Conservation (phyloP, 2,797 vertebrate species). For the Enteromius anoplus region DNA sequence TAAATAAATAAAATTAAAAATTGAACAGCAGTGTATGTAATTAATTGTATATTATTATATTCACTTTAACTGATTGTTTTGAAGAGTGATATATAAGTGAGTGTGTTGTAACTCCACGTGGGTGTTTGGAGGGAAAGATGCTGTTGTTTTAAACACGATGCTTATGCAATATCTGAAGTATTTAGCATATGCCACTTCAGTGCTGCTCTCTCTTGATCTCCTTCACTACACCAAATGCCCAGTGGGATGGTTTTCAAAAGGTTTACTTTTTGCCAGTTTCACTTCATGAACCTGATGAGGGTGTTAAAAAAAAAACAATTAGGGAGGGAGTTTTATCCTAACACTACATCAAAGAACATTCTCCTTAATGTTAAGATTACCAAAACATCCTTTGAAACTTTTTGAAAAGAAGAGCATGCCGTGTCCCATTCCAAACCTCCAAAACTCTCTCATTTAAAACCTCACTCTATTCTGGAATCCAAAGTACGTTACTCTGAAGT, state of each 20-base stretch:
- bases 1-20: too few relatives aligned
- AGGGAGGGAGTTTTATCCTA: neutral
- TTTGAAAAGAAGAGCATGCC: neutral
- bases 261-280: neutral
- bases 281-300: constrained; percentile 5
- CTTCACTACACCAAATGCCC: neutral
- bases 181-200: constrained; percentile 22
- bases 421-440: neutral
- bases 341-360: constrained; percentile 20
- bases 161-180: neutral
- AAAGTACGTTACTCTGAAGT: neutral
- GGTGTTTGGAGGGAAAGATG: neutral
- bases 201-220: neutral
- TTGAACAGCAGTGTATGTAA: neutral
- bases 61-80: neutral
- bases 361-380: neutral
- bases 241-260: neutral
- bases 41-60: neutral
- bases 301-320: neutral
- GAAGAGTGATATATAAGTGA: neutral
- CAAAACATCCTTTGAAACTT: constrained; percentile 17
- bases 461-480: neutral
- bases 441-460: neutral
- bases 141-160: constrained; percentile 12
- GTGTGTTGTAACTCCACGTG: neutral